phyloP scores from a whole-genome alignment of 1,140 invertebrate species.

The Campoletis sonorensis region DNA sequence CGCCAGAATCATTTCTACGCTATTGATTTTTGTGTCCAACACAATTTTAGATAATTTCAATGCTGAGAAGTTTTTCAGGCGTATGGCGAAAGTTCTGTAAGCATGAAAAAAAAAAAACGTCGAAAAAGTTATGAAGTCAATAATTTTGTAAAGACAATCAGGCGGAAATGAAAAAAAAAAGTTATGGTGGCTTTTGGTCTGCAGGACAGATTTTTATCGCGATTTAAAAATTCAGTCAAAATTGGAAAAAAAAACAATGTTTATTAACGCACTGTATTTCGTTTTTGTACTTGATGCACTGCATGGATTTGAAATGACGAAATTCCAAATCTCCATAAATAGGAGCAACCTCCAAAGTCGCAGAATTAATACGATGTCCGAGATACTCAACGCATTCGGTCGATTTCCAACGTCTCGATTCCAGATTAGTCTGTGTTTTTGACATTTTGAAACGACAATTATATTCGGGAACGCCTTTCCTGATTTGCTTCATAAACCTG shows the following conservation, averaged over 20 bases:
- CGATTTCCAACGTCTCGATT: background rate
- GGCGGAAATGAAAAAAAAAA: no score
- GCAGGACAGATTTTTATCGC: no score
- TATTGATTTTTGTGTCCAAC: slow-evolving; percentile 21
- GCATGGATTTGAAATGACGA: background rate
- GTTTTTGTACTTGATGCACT: background rate
- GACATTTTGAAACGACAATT: slow-evolving; percentile 15
- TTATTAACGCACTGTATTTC: background rate
- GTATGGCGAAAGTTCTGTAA: background rate
- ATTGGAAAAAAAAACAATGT: background rate
- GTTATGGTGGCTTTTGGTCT: no score
- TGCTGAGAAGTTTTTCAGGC: background rate
- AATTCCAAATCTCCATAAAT: background rate
- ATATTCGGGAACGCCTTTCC: slow-evolving; percentile 2
- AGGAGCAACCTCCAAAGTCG: background rate
- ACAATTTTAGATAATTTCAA: slow-evolving; percentile 21
- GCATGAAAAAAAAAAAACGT: background rate
- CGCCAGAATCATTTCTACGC: background rate
- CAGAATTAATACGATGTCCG: background rate
- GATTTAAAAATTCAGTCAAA: background rate
- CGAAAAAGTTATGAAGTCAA: no score
- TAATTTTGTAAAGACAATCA: no score
- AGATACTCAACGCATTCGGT: background rate
- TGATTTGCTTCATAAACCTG: slow-evolving; percentile 13
- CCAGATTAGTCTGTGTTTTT: slow-evolving; percentile 29